phyloP scores from a whole-genome alignment of 2,797 vertebrate species.

The Hemitrygon akajei region DNA sequence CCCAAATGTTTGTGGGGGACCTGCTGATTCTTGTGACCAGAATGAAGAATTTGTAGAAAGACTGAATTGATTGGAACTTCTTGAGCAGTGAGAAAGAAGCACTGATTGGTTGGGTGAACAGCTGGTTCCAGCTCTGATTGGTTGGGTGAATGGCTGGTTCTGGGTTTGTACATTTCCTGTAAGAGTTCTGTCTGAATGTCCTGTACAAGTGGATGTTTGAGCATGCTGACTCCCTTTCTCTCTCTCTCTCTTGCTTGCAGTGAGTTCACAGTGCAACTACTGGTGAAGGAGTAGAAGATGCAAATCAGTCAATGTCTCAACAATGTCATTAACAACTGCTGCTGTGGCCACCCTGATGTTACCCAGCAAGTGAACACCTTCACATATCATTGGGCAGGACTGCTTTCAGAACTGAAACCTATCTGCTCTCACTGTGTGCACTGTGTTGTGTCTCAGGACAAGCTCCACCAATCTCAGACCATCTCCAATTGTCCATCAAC shows the following conservation, averaged over 20 bases:
- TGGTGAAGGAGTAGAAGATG: neutral
- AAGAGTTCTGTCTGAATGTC: neutral
- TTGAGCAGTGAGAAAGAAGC: no score
- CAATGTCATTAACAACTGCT: neutral
- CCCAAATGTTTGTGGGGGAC: no score
- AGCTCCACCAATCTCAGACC: neutral
- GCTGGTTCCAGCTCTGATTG: neutral
- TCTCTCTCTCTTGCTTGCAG: neutral
- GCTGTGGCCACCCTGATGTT: neutral
- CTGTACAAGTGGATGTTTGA: neutral
- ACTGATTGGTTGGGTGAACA: no score
- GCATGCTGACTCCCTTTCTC: neutral
- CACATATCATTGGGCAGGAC: neutral
- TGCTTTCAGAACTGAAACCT: neutral
- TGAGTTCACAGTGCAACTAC: neutral
- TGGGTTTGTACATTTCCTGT: neutral
- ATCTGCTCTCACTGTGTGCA: neutral
- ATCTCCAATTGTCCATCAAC: neutral
- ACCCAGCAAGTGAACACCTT: neutral
- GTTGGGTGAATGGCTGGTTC: neutral
- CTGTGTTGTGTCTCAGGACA: neutral
- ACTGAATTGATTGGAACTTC: no score
- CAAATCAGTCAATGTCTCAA: no score
- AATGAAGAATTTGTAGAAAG: no score
- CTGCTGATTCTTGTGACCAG: no score